A percentile compares a stretch with the other conserved stretches of the same genome.
phyloP scores from a whole-genome alignment of 1,140 invertebrate species.

The Hycleus phaleratus region DNA sequence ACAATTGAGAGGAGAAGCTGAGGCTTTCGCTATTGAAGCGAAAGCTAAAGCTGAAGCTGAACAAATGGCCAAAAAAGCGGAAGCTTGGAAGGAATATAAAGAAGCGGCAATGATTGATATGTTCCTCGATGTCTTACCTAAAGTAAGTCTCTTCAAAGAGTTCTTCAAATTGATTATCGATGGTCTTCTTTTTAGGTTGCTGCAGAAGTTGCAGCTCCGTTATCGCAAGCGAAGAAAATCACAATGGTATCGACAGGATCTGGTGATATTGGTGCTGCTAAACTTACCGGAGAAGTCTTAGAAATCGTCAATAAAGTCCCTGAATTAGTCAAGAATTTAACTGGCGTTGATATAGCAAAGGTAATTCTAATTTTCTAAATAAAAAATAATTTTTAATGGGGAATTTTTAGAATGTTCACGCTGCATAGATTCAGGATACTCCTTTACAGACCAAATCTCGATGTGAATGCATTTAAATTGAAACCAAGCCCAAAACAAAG shows the following conservation, averaged over 20 bases:
- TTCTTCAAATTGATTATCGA: background rate
- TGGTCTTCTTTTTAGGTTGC: constrained; percentile 38
- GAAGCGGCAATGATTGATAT: constrained; percentile 96
- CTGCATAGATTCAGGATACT: constrained; percentile 7
- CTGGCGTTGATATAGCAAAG: constrained; percentile 87
- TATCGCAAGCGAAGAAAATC: constrained; percentile 91
- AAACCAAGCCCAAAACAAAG: background rate
- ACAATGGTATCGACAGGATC: constrained; percentile 79
- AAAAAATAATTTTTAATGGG: background rate
- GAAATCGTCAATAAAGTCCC: constrained; percentile 87
- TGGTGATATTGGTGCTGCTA: constrained; percentile 85
- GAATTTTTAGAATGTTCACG: constrained; percentile 12
- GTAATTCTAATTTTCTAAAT: constrained; percentile 40
- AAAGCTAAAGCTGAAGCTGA: constrained; percentile 93
- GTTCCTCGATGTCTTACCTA: constrained; percentile 92
- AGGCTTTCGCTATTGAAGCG: constrained; percentile 87
- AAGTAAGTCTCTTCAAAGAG: constrained; percentile 51
- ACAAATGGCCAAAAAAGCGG: constrained; percentile 94
- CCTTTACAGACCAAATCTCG: background rate
- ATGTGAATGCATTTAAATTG: background rate
- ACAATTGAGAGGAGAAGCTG: constrained; percentile 70
- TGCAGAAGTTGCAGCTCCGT: constrained; percentile 89
- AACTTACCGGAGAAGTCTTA: constrained; percentile 88
- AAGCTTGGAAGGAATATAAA: constrained; percentile 93
- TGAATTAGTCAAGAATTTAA: constrained; percentile 79